Percentiles rank a stretch among this genome's conserved stretches.
Conservation (phyloP, 2,797 vertebrate species). For the Babyrousa celebensis region DNA sequence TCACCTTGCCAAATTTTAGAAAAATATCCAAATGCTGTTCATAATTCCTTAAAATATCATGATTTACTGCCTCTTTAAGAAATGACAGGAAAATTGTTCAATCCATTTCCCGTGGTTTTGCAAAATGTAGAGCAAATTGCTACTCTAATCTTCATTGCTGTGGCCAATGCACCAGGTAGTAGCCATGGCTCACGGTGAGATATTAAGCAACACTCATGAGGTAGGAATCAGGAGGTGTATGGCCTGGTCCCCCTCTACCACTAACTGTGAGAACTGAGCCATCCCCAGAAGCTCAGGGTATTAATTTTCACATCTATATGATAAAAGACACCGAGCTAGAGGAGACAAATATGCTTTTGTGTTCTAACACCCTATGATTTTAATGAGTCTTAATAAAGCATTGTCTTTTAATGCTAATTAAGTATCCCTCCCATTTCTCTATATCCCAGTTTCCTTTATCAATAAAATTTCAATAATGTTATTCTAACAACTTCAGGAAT, state of each 20-base stretch:
- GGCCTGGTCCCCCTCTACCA: background rate
- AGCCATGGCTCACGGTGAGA: slow-evolving; percentile 6
- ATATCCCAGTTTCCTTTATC: slow-evolving; percentile 8
- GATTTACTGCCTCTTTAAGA: slow-evolving; percentile 73
- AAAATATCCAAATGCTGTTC: slow-evolving; percentile 48
- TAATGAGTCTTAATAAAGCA: slow-evolving; percentile 42
- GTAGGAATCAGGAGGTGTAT: background rate
- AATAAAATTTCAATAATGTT: slow-evolving; percentile 34
- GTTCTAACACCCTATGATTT: background rate
- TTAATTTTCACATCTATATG: background rate
- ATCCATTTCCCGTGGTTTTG: slow-evolving; percentile 48
- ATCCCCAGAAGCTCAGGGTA: background rate
- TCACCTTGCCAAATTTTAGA: slow-evolving; percentile 63
- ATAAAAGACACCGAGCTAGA: slow-evolving; percentile 1
- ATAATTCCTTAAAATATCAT: slow-evolving; percentile 66
- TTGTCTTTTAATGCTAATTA: slow-evolving; percentile 49
- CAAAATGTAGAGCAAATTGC: slow-evolving; percentile 59
- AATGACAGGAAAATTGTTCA: slow-evolving; percentile 68
- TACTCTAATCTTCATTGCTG: slow-evolving; percentile 50
- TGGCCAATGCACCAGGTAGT: background rate
- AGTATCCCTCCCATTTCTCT: background rate
- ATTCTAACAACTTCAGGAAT: slow-evolving; percentile 43
- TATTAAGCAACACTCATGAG: background rate
- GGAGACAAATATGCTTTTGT: background rate
- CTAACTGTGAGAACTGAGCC: background rate